Evolutionary conservation across 1,140 invertebrate species (phyloP).

Genomic region (Leptoteleia sp.): DNA sequence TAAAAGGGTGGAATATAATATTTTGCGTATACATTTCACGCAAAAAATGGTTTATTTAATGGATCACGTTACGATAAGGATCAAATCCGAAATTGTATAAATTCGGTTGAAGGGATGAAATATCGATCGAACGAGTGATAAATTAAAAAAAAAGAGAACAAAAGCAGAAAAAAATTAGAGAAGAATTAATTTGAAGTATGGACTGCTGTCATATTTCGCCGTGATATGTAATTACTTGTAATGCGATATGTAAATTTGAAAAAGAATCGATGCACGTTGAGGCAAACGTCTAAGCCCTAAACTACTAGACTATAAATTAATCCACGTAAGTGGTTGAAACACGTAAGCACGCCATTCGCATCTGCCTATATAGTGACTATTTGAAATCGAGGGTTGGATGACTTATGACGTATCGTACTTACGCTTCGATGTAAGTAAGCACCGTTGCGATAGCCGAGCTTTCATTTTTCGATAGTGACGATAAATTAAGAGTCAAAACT

Average conservation of each 20-base stretch:
- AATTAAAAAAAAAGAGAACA: conserved; percentile 3
- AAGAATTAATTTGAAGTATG: conserved; percentile 22
- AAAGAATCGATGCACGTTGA: conserved; percentile 26
- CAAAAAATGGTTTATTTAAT: conserved; percentile 17
- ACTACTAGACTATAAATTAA: conserved; percentile 61
- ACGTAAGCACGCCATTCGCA: conserved; percentile 64
- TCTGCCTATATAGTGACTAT: conserved; percentile 54
- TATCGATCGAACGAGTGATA: neutral
- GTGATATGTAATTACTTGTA: conserved; percentile 43
- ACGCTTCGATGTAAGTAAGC: conserved; percentile 34
- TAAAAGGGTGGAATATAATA: conserved; percentile 14
- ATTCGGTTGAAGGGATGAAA: conserved; percentile 11
- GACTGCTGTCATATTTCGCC: conserved; percentile 1
- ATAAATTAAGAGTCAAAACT: conserved; percentile 48
- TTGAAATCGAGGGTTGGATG: conserved; percentile 62
- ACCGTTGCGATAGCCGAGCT: neutral
- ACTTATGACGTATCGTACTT: conserved; percentile 51
- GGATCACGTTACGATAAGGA: conserved; percentile 24
- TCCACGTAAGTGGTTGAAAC: conserved; percentile 63
- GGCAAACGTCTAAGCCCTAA: conserved; percentile 36
- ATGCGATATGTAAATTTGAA: conserved; percentile 45
- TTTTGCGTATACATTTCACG: conserved; percentile 5
- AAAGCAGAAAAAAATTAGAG: conserved; percentile 13
- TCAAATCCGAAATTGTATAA: conserved; percentile 23
- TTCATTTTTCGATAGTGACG: conserved; percentile 26